Conservation (phyloP, 2,888 invertebrate species). For the Lacanobia oleracea region DNA sequence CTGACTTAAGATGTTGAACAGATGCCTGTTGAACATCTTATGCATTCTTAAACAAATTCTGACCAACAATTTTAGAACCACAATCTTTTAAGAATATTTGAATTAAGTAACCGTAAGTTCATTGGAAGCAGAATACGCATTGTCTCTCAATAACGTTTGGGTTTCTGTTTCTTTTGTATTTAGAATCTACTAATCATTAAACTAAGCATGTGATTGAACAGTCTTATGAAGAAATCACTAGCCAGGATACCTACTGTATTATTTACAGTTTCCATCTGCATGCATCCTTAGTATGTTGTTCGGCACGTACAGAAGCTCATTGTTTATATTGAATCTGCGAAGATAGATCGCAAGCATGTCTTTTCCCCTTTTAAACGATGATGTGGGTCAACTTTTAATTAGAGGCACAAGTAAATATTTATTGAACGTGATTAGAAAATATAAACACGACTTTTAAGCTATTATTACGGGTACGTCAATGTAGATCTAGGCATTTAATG, state of each 20-base stretch:
- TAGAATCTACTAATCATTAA: too few relatives aligned
- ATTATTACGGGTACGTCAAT: not conserved
- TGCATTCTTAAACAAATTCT: too few relatives aligned
- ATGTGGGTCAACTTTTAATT: conserved; percentile 28
- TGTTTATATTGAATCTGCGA: conserved; percentile 5
- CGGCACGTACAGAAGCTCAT: not conserved
- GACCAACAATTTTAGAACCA: too few relatives aligned
- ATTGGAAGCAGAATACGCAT: too few relatives aligned
- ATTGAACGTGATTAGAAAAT: conserved; percentile 5
- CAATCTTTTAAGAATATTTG: too few relatives aligned
- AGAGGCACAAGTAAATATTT: conserved; percentile 28
- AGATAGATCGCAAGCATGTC: not conserved
- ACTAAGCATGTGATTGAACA: too few relatives aligned
- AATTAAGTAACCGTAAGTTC: not conserved
- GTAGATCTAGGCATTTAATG: not conserved
- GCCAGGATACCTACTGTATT: too few relatives aligned
- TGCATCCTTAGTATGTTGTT: not conserved
- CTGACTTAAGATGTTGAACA: not conserved
- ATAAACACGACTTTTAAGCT: not conserved
- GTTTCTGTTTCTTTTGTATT: too few relatives aligned
- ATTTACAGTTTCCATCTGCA: not conserved
- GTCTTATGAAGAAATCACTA: too few relatives aligned
- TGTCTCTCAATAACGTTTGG: too few relatives aligned
- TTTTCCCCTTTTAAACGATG: not conserved
- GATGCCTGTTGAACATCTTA: too few relatives aligned